Evolutionary conservation across 2,113 vertebrate genomes (phyloP), one percentile per base, ranked within the genome.

Genomic region (Hypocryptadius cinnamomeus): DNA sequence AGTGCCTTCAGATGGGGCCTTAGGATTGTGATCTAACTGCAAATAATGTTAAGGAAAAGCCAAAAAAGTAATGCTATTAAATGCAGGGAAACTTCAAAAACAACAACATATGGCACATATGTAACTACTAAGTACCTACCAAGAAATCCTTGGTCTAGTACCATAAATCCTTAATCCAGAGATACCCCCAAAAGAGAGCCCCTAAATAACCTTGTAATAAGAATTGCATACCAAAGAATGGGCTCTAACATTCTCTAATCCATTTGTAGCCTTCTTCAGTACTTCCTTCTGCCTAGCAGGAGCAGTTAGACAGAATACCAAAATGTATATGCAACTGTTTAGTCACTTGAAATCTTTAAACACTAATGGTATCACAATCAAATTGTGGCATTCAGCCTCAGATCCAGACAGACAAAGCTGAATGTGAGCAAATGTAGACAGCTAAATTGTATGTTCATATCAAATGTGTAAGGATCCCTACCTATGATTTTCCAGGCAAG

Each of bases 111-210:
- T 77, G 87, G 79, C 70, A 78, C 50, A 37, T 51, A 89, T 65
- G 61, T 24, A 76, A 25, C 79, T 76, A 35, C 65, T 48, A 95
- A 85, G 47, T 22, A 93, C n/a, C 51, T 45, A 64, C 23, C 53
- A 83, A 94, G 79, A 87, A 90, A 81, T 72, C 71, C 92, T 71
- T 79, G 39, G 40, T 78, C 85, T 95, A 59, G 50, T 72, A 93
- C 59, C 51, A 70, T 65, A 96, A 94, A 95, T 33, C 88, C 60
- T 84, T 96, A 96, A 96, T 95, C 95, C 76, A 80, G 82, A 82
- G 82, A 90, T 68, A 81, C 53, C 68, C 73, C 59, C 28, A 77
- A 21, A 92, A 79, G 89, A 74, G 61, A 95, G n/a, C 27, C 66
- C 92, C 92, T 77, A 94, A 85, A 78, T 91, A 91, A 94, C 86